These are phyloP conservation scores for Enteromius afrohamiltoni DNA, from an alignment of 2,797 vertebrate species.

Conservation along the genomic window DNA sequence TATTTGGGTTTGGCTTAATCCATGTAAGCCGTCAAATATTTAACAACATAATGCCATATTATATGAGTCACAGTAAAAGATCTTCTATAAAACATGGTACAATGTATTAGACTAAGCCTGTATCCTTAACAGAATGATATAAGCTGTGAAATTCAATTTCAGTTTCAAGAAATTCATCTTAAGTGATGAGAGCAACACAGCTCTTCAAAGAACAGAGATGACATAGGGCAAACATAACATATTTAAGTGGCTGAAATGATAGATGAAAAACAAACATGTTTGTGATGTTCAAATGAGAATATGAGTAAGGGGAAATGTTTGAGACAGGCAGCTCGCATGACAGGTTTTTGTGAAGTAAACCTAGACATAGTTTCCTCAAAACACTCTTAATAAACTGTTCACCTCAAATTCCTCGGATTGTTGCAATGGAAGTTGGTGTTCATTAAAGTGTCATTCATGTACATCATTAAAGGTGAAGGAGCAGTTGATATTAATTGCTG, in stretches of 20 bases:
- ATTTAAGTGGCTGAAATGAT: constrained; percentile 8
- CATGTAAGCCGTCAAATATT: constrained; percentile 1
- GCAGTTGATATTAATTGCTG: not conserved
- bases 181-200: not conserved
- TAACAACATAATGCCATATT: not conserved
- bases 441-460: not conserved
- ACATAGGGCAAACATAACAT: not conserved
- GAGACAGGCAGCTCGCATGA: constrained; percentile 1
- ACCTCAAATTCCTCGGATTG: not conserved
- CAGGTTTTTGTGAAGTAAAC: constrained; percentile 24
- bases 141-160: not conserved
- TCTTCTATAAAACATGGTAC: not conserved
- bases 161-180: not conserved
- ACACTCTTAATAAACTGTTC: not conserved
- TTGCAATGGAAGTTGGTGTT: not conserved
- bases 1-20: not conserved
- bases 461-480: not conserved
- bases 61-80: not conserved
- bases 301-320: constrained; percentile 14
- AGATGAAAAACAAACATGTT: not conserved
- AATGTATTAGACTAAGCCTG: not conserved
- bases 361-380: constrained; percentile 6
- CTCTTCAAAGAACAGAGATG: not conserved
- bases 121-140: not conserved
- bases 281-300: constrained; percentile 12